A percentile compares a stretch with the other conserved stretches of the same genome.
phyloP scores from a whole-genome alignment of 1,140 invertebrate genomes.

The Notospermus geniculatus region DNA sequence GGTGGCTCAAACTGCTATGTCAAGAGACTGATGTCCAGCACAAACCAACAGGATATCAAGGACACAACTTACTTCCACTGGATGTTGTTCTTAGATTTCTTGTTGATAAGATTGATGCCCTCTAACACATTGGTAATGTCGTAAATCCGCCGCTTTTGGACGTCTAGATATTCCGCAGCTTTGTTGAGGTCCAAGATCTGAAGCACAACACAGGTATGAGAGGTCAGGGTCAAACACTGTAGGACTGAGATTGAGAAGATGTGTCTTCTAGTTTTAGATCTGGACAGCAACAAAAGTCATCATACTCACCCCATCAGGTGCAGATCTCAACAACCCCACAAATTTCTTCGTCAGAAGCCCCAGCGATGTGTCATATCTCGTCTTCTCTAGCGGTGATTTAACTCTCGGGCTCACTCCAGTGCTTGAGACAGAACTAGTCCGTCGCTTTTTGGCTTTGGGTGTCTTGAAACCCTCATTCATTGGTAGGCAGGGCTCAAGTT shows the following conservation, averaged over 20 bases:
- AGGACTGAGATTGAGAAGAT: not conserved
- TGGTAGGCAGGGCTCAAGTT: constrained; percentile 61
- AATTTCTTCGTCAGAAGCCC: constrained; percentile 95
- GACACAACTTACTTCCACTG: constrained; percentile 60
- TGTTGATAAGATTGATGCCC: constrained; percentile 96
- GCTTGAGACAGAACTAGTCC: constrained; percentile 25
- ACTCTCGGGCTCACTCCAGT: constrained; percentile 27
- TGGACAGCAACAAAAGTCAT: no score
- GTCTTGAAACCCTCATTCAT: constrained; percentile 61
- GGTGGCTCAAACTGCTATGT: no score
- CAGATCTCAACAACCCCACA: constrained; percentile 88
- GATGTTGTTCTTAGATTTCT: constrained; percentile 97
- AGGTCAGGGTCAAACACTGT: no score
- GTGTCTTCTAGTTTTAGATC: not conserved
- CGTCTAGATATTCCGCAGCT: constrained; percentile 89
- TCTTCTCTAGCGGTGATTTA: constrained; percentile 49
- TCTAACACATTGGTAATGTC: constrained; percentile 99
- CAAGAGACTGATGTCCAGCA: no score
- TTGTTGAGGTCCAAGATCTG: constrained; percentile 54
- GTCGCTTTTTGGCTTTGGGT: constrained; percentile 50
- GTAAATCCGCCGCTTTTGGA: constrained; percentile 94
- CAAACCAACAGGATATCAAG: no score
- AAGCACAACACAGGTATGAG: not conserved
- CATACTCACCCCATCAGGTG: constrained; percentile 83
- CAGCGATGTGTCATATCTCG: constrained; percentile 60